Percentiles rank a stretch among this genome's conserved stretches.
Evolutionary conservation across 2,797 vertebrate genomes (phyloP).

Genomic region (Knipowitschia caucasica): DNA sequence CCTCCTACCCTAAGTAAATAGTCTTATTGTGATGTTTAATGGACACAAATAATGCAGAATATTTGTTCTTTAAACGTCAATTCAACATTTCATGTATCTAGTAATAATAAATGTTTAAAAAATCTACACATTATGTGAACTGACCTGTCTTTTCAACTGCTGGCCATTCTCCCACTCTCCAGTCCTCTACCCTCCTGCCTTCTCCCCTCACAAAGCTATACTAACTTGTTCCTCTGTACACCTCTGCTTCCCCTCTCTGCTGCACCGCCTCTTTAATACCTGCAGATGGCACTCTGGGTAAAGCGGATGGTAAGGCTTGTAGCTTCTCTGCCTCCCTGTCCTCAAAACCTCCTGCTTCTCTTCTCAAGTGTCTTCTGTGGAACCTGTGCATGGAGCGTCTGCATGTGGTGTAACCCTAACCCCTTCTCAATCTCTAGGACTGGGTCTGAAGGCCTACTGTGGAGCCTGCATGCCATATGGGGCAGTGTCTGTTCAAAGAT

Average conservation of each 20-base stretch:
- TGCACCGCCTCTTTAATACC: constrained; percentile 85
- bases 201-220: constrained; percentile 45
- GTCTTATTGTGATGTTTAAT: no score
- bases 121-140: no score
- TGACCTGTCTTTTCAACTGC: constrained; percentile 12
- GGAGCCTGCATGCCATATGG: no score
- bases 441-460: neutral
- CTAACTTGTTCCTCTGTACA: constrained; percentile 65
- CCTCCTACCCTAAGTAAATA: no score
- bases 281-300: constrained; percentile 94
- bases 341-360: constrained; percentile 27
- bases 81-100: no score
- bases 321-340: constrained; percentile 35
- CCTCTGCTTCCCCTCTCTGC: constrained; percentile 73
- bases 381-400: constrained; percentile 87
- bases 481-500: no score
- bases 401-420: constrained; percentile 74
- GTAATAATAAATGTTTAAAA: no score
- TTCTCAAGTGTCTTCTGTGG: constrained; percentile 53
- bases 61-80: no score
- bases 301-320: constrained; percentile 93
- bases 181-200: constrained; percentile 10
- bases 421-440: neutral
- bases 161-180: constrained; percentile 13
- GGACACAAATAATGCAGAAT: no score